Conservation (phyloP, 1,140 invertebrate genomes). For the Hestina assimilis region DNA sequence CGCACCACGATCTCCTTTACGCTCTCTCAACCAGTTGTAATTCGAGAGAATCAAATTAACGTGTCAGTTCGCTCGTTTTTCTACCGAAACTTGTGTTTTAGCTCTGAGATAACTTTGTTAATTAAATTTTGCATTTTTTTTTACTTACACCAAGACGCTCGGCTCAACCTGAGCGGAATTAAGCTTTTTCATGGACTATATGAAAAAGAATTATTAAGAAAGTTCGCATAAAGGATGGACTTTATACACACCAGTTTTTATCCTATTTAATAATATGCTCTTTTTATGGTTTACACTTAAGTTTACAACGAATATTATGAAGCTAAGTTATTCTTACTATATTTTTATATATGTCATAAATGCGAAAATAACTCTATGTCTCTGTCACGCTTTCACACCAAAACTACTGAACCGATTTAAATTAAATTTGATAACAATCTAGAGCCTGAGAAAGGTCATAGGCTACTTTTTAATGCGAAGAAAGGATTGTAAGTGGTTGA, state of each 20-base stretch:
- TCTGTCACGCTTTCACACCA: too few species aligned
- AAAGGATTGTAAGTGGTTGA: too few species aligned
- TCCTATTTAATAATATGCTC: background rate
- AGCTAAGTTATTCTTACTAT: too few species aligned
- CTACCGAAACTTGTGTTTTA: constrained; percentile 74
- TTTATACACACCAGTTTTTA: constrained; percentile 3
- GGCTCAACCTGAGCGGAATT: constrained; percentile 48
- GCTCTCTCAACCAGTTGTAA: constrained; percentile 63
- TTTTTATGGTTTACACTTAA: constrained; percentile 5
- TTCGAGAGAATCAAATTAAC: constrained; percentile 72
- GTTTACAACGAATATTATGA: too few species aligned
- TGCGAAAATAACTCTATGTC: too few species aligned
- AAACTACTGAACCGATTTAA: too few species aligned
- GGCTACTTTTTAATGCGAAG: too few species aligned
- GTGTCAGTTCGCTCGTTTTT: constrained; percentile 73
- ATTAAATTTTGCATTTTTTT: constrained; percentile 68
- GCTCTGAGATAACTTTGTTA: constrained; percentile 70
- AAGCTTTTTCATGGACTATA: constrained; percentile 45
- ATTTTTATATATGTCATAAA: too few species aligned
- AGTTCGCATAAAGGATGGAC: constrained; percentile 12
- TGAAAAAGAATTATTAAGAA: constrained; percentile 31
- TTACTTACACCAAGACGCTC: constrained; percentile 41
- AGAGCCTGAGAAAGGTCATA: too few species aligned
- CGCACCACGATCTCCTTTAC: constrained; percentile 55
- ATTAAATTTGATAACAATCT: too few species aligned